Percentiles rank a stretch among this genome's conserved stretches.
Evolutionary conservation across 1,140 invertebrate species (phyloP).

Genomic region (Rhagoletis pomonella): DNA sequence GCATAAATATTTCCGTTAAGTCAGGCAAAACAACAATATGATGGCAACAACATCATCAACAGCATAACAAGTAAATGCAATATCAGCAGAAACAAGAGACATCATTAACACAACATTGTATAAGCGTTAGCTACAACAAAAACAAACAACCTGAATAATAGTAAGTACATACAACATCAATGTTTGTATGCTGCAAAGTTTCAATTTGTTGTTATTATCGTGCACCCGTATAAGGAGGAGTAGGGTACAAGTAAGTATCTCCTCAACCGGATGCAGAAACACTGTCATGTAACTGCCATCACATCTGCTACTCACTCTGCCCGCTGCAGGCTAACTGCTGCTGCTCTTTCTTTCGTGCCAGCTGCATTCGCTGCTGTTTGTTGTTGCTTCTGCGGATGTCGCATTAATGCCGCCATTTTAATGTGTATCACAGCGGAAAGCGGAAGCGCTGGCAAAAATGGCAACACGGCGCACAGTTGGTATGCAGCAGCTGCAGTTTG

Average conservation of each 20-base stretch:
- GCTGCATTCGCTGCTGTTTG: background rate
- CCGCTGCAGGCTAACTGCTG: background rate
- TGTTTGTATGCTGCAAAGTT: background rate
- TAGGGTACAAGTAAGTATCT: background rate
- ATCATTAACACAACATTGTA: constrained; percentile 40
- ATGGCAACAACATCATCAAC: background rate
- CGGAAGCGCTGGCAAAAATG: constrained; percentile 43
- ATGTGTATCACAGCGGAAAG: constrained; percentile 47
- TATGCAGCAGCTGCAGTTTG: background rate
- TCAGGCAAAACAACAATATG: background rate
- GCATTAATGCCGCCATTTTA: constrained; percentile 49
- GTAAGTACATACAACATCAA: background rate
- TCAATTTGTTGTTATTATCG: constrained; percentile 26
- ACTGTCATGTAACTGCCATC: background rate
- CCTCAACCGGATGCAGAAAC: constrained; percentile 29
- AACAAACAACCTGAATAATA: background rate
- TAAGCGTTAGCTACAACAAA: background rate
- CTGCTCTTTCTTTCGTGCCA: too few relatives aligned
- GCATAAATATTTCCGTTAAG: constrained; percentile 1
- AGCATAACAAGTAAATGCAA: background rate
- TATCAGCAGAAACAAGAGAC: constrained; percentile 41
- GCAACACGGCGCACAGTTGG: constrained; percentile 17
- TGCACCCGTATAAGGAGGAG: background rate
- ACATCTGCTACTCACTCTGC: background rate
- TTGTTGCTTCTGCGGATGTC: constrained; percentile 4